phyloP scores from a whole-genome alignment of 2,797 vertebrate species.

The Champsocephalus esox region DNA sequence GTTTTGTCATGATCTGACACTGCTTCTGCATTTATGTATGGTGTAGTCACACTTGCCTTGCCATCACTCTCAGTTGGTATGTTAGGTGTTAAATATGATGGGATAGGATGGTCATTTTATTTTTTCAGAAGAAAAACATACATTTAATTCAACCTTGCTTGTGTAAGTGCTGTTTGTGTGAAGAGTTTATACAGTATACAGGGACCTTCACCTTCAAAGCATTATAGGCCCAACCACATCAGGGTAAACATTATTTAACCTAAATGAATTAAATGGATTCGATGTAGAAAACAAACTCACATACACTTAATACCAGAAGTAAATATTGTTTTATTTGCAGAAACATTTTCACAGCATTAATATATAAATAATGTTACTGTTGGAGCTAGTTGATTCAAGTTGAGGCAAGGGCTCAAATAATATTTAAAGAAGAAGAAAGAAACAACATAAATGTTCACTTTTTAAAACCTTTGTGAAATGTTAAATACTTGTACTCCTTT shows the following conservation, averaged over 20 bases:
- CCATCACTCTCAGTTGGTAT: neutral
- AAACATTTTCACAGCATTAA: neutral
- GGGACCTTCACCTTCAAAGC: no score
- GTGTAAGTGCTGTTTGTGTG: no score
- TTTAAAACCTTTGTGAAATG: no score
- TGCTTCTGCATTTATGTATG: neutral
- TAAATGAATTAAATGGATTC: neutral
- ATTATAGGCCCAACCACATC: neutral
- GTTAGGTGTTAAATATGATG: neutral
- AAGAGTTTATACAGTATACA: no score
- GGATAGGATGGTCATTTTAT: no score
- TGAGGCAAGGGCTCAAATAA: no score
- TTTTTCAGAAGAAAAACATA: no score
- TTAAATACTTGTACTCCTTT: no score
- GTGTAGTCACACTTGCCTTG: neutral
- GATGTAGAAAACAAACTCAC: neutral
- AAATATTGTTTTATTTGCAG: neutral
- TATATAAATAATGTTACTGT: neutral
- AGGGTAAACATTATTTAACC: neutral
- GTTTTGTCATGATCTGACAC: neutral
- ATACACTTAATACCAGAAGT: neutral
- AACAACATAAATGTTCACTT: no score
- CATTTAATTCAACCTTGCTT: no score
- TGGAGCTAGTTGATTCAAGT: neutral
- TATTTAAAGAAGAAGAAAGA: no score